These are phyloP conservation scores for Megaustenia siamemsis DNA, from an alignment of 2,888 invertebrate species.

Conservation along the genomic window DNA sequence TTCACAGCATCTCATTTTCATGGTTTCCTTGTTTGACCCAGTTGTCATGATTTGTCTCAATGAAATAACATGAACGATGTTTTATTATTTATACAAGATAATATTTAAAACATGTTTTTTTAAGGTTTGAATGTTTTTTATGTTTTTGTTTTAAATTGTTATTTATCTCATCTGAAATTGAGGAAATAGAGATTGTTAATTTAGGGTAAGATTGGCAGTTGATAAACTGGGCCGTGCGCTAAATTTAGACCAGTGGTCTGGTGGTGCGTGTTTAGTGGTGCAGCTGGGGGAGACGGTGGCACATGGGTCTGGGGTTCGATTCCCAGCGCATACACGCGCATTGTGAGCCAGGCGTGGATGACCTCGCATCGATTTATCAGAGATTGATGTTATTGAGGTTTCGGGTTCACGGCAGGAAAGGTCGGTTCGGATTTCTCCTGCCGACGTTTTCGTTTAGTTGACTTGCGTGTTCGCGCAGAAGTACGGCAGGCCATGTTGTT, in stretches of 20 bases:
- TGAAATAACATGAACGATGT: too few relatives aligned
- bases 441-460: conserved; percentile 34
- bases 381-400: conserved; percentile 53
- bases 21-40: too few relatives aligned
- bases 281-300: conserved; percentile 4
- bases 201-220: conserved; percentile 11
- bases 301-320: conserved; percentile 38
- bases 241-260: conserved; percentile 18
- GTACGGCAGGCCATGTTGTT: conserved; percentile 36
- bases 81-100: too few relatives aligned
- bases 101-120: too few relatives aligned
- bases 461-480: conserved; percentile 2
- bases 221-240: conserved; percentile 35
- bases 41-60: too few relatives aligned
- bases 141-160: not conserved
- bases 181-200: not conserved
- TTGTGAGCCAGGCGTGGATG: conserved; percentile 18
- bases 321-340: not conserved
- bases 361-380: conserved; percentile 33
- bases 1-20: too few relatives aligned
- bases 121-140: not conserved
- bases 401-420: conserved; percentile 45
- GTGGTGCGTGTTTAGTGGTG: not conserved
- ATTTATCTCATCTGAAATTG: not conserved
- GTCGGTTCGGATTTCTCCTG: conserved; percentile 41